Evolutionary conservation across 1,140 invertebrate genomes (phyloP), one percentile per base, ranked within the genome.

Genomic region (Homalodisca vitripennis): DNA sequence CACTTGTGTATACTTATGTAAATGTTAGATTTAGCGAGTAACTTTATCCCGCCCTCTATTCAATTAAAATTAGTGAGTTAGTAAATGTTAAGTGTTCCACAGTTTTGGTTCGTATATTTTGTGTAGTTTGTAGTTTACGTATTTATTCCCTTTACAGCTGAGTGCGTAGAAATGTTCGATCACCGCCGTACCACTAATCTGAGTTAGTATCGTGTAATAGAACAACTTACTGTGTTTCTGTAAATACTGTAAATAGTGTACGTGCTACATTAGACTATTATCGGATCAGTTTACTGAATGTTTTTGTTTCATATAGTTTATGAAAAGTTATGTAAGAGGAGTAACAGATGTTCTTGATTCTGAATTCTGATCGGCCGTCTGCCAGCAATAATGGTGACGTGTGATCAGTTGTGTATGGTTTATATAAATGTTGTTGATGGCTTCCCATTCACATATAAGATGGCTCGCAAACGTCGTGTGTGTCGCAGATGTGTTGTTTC

Each of bases 221-320:
- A n/a, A n/a, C n/a, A n/a, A n/a, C n/a, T n/a, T n/a, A n/a, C n/a
- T n/a, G n/a, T n/a, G 34, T 41, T 14, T 27, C n/a, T 60, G 55
- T 60, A 60, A 60, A 60, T 60, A 60, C 6, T 60, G 55, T 60
- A 60, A 26, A 60, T 60, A 60, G 17, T 51, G 22, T 6, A 3
- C 3, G 22, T 12, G 6, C 22, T 22, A 3, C 22, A 12, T n/a
- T 51, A 22, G n/a, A n/a, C n/a, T 41, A 10, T 41, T 41, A 6
- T 41, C 17, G 34, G 17, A 41, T 10, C 34, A 10, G 17, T 10
- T 41, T 6, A 41, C 6, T 30, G 24, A 30, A 13, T 60, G 55
- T 60, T 60, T 60, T 60, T 60, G 55, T 27, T 60, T 60, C 27
- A 13, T n/a, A 60, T 60, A 60, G 55, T 60, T 60, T 60, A 60